A percentile compares a stretch with the other conserved stretches of the same genome.
Conservation (phyloP, 2,113 vertebrate genomes). For the Vombatus ursinus region DNA sequence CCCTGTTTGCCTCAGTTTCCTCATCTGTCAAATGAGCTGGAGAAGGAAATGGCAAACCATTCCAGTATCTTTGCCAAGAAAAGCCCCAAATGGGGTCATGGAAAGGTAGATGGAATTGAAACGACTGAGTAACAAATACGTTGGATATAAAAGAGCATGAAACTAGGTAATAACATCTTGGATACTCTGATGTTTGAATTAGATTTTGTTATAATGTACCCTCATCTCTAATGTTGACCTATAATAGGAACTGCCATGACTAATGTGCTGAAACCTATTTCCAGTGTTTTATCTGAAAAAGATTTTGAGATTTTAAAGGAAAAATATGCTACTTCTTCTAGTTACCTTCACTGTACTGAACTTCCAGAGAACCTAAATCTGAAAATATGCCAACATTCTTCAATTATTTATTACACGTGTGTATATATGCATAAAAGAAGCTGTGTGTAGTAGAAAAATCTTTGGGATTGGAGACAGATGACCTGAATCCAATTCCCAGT, state of each 20-base stretch:
- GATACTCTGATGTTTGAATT: background rate
- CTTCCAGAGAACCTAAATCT: background rate
- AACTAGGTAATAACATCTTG: background rate
- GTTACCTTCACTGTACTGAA: background rate
- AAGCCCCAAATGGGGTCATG: background rate
- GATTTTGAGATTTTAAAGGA: background rate
- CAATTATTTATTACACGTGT: background rate
- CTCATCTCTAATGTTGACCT: background rate
- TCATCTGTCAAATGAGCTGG: background rate
- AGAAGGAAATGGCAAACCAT: background rate
- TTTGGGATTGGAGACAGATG: background rate
- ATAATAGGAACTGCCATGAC: background rate
- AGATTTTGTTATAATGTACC: background rate
- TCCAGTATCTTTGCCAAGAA: background rate
- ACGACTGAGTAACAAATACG: background rate
- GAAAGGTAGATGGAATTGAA: background rate
- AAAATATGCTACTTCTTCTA: background rate
- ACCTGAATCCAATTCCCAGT: background rate
- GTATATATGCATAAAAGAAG: background rate
- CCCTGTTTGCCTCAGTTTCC: background rate
- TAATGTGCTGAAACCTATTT: background rate
- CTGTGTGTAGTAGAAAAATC: background rate
- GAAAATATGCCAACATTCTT: background rate
- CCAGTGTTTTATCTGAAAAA: background rate
- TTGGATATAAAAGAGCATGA: background rate